phyloP scores from a whole-genome alignment of 2,797 vertebrate species.

The Enteromius afrohamiltoni region DNA sequence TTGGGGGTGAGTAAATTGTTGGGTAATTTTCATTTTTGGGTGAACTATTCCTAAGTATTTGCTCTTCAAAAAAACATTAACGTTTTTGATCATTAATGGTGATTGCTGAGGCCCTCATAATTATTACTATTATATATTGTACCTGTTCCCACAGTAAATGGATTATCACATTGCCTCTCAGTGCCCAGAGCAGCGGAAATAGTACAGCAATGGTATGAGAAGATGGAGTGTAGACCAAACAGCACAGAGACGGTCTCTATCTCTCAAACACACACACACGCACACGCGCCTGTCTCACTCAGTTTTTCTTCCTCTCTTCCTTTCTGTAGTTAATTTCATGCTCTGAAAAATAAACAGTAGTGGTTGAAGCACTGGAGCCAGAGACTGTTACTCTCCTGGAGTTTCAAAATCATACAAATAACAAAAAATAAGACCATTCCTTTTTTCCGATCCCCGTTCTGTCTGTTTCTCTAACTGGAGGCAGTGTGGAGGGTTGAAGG shows the following conservation, averaged over 20 bases:
- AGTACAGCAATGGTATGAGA: conserved; percentile 37
- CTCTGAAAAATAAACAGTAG: conserved; percentile 83
- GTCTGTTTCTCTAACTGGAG: conserved; percentile 44
- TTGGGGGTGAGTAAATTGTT: no score
- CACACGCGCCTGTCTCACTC: not conserved
- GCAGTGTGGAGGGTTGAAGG: conserved; percentile 30
- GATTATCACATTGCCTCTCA: conserved; percentile 31
- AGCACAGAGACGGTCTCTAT: conserved; percentile 69
- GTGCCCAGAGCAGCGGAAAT: not conserved
- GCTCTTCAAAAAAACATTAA: not conserved
- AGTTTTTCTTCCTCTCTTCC: conserved; percentile 72
- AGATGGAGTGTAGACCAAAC: conserved; percentile 81
- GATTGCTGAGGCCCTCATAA: not conserved
- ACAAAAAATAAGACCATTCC: conserved; percentile 75
- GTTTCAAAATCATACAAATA: conserved; percentile 75
- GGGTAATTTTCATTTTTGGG: no score
- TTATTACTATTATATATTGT: not conserved
- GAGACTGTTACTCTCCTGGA: conserved; percentile 77
- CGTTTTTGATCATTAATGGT: not conserved
- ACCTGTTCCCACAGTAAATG: not conserved
- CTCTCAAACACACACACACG: conserved; percentile 58
- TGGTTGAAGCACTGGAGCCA: conserved; percentile 76
- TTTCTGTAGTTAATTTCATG: conserved; percentile 83
- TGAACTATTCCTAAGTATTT: not conserved
- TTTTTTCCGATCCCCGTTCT: conserved; percentile 56